Evolutionary conservation across 2,113 vertebrate genomes (phyloP), one percentile per base, ranked within the genome.

Genomic region (Austrofundulus limnaeus): DNA sequence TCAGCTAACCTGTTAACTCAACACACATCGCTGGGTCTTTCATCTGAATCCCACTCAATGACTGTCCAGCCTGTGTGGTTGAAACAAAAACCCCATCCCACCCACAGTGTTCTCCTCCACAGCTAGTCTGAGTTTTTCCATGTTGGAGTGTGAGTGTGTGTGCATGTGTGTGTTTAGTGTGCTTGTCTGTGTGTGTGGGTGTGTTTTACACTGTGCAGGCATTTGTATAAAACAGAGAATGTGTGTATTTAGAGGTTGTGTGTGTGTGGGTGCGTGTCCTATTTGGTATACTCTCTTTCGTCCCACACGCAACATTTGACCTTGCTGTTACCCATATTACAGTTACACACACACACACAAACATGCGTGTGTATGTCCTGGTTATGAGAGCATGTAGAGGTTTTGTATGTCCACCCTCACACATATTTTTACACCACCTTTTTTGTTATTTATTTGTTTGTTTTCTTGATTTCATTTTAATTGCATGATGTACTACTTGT

Each of bases 401-500:
- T 77, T 83, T 77, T 73, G 69, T 82, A 17, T 20, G 66, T 87
- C 74, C 69, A 80, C 65, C 79, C 67, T 83, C 71, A 75, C 75
- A 58, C 24, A 66, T 14, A 72, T 83, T 85, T 85, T 78, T 85
- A 23, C 11, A 70, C 70, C 50, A 15, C 72, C 37, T 46, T n/a
- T 70, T 69, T 57, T 87, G 70, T 38, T 34, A 24, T 55, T 21
- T 2, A 65, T 65, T 85, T 65, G 2, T 20, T 52, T 51, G 43
- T 17, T 24, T 57, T 71, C 57, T 24, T 21, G 31, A 52, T 23
- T 12, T 60, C 73, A 61, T 74, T 76, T 46, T 39, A 70, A 71
- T 58, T 89, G 87, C 87, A 89, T 88, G 89, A 89, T 16, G 74
- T 89, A 82, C 74, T 89, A 82, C 74, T 89, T 19, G 87, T 89